Percentiles rank a stretch among this genome's conserved stretches.
These are phyloP conservation scores for Pelobates fuscus DNA, from an alignment of 2,113 vertebrate species.

Conservation along the genomic window DNA sequence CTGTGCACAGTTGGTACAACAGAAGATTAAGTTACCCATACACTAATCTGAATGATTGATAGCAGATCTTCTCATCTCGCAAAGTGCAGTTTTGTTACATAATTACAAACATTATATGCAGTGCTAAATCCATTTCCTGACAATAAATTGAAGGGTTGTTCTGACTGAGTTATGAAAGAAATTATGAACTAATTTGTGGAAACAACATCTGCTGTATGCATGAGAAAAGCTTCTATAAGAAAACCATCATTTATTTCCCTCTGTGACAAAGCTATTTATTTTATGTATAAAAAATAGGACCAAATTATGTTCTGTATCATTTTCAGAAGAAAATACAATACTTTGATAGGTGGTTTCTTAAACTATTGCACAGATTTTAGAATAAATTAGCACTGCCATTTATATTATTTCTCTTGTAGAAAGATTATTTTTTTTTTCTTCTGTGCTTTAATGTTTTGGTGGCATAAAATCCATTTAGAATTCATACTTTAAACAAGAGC, in stretches of 20 bases:
- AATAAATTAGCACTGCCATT: no score
- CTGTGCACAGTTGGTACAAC: constrained; percentile 56
- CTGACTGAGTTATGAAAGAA: constrained; percentile 71
- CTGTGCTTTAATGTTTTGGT: no score
- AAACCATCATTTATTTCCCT: constrained; percentile 59
- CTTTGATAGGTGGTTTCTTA: constrained; percentile 25
- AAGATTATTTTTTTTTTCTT: no score
- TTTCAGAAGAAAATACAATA: constrained; percentile 54
- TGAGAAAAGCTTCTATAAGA: constrained; percentile 52
- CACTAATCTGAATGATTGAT: constrained; percentile 63
- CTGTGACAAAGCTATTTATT: constrained; percentile 57
- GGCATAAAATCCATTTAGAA: no score
- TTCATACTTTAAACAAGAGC: no score
- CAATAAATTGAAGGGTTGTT: constrained; percentile 69
- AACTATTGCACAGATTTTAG: no score
- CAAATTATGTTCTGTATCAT: constrained; percentile 47
- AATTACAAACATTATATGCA: constrained; percentile 68
- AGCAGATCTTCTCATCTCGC: constrained; percentile 59
- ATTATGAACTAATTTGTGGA: constrained; percentile 73
- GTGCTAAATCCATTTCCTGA: constrained; percentile 64
- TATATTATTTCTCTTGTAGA: no score
- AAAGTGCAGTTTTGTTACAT: constrained; percentile 66
- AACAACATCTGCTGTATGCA: constrained; percentile 67
- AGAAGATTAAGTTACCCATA: constrained; percentile 67
- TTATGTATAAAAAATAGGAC: constrained; percentile 56